Evolutionary conservation across 2,888 invertebrate genomes (phyloP).

Genomic region (Baronia brevicornis): DNA sequence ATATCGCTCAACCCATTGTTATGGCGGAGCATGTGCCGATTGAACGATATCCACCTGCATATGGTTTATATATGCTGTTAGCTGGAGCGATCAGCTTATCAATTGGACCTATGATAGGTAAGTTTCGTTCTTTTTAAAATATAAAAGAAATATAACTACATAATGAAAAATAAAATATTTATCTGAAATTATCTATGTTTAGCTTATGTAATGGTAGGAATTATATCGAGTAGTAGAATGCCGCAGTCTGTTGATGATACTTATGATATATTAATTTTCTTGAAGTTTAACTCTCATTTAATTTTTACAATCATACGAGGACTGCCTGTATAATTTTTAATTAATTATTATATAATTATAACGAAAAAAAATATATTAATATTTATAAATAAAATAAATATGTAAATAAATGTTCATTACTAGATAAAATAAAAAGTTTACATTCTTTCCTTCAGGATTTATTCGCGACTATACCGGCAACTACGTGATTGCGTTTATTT

Average conservation of each 20-base stretch:
- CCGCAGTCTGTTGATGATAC: too few relatives aligned
- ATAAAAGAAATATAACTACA: neutral
- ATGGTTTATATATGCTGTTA: constrained; percentile 79
- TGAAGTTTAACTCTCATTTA: too few relatives aligned
- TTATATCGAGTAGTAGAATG: too few relatives aligned
- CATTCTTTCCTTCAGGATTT: constrained; percentile 63
- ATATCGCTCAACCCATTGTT: constrained; percentile 78
- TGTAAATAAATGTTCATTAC: neutral
- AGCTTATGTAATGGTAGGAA: too few relatives aligned
- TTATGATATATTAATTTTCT: too few relatives aligned
- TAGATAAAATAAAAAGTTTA: neutral
- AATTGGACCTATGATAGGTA: constrained; percentile 79
- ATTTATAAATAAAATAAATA: neutral
- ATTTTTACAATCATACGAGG: too few relatives aligned
- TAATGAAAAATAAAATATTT: neutral
- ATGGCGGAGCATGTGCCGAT: constrained; percentile 78
- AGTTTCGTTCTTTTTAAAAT: constrained; percentile 22
- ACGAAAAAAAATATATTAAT: constrained; percentile 1
- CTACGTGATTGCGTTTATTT: constrained; percentile 74
- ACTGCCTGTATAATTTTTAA: too few relatives aligned
- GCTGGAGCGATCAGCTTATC: constrained; percentile 75
- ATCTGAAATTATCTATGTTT: neutral
- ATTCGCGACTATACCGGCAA: constrained; percentile 77
- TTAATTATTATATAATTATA: too few relatives aligned
- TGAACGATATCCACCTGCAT: constrained; percentile 79